Base-by-base conservation (phyloP, 2,888 invertebrate genomes). In the Aethes cnicana region DNA sequence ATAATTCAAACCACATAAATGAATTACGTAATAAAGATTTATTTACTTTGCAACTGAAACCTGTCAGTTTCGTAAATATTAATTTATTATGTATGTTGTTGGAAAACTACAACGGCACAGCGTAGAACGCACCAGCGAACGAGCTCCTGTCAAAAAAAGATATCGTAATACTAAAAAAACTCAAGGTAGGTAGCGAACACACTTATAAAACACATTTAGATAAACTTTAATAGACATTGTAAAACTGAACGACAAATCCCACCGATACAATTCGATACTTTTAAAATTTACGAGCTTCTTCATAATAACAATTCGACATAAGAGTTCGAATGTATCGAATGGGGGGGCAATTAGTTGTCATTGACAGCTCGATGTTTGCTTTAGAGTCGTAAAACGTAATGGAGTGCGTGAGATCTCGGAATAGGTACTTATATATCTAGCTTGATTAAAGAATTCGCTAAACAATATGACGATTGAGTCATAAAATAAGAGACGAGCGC, bases 171-270 rank as follows among this genome's bases (percentile, higher is more conserved):
- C 66, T 67, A 77, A 80, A 81, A 81, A 81, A 73, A 68, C 63
- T 74, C 78, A 77, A 79, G 72, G 78, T 78, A 78, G 81, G 74
- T 74, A 75, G 68, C 68, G 67, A 64, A 63, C 66, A 60, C 65
- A 68, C 68, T 67, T 66, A 75, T 79, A 77, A 78, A 71, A 69
- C 62, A 68, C 77, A 75, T 76, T 76, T 72, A 79, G 80, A 81
- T 81, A 77, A 80, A 57, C 64, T 35, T 77, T 78, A 72, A 78
- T 76, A 74, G 74, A 64, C 69, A 72, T 72, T 71, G 72, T 81
- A 76, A 79, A 81, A 62, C 50, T 59, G 64, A 73, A 73, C 69
- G 73, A 75, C 77, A 72, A 70, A 69, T 70, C 58, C 66, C 57
- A 57, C 56, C 54, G 59, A 57, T 62, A 61, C 54, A 47, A 57